Base-by-base conservation (phyloP, 2,888 invertebrate genomes). In the Apamea sordens region DNA sequence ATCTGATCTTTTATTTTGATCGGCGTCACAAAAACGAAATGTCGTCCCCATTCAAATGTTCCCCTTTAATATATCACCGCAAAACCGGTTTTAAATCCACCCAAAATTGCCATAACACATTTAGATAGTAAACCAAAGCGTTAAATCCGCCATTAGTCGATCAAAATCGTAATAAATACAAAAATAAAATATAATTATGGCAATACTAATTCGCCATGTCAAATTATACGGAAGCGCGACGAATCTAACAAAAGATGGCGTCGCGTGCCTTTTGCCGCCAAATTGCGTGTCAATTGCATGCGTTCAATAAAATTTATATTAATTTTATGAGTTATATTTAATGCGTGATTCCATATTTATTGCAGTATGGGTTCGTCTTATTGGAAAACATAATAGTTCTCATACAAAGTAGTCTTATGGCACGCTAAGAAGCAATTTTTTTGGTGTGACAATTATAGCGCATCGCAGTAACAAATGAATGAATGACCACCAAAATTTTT, bases 231-330 rank as follows among this genome's bases (percentile, higher is more conserved):
- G 78, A 77, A 76, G 92, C 93, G 94, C 77, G 87, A 80, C 94
- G 86, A 94, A 95, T 94, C 47, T 50, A 73, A 93, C 92, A 94
- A 95, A 92, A 95, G 95, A 95, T 94, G 94, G 95, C 94, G 92
- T 77, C 94, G 94, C 95, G 95, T 95, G 95, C 92, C 90, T 82
- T 82, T 81, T 94, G 91, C 93, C 93, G 94, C 93, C 92, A 86
- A 94, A 94, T 94, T 93, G 81, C 92, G 92, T 94, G 95, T 94
- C 95, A 94, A 92, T 93, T 90, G 92, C 94, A 94, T 89, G 88
- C 91, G 91, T 90, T 90, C 85, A 90, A 92, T 91, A 86, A 82
- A 88, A 90, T 89, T 88, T 89, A 91, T 90, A 86, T 81, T 79
- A 83, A 86, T 88, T 86, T 87, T 88, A 87, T 88, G 74, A 86